phyloP scores from a whole-genome alignment of 2,888 invertebrate species.

The Drosophila lacicola region DNA sequence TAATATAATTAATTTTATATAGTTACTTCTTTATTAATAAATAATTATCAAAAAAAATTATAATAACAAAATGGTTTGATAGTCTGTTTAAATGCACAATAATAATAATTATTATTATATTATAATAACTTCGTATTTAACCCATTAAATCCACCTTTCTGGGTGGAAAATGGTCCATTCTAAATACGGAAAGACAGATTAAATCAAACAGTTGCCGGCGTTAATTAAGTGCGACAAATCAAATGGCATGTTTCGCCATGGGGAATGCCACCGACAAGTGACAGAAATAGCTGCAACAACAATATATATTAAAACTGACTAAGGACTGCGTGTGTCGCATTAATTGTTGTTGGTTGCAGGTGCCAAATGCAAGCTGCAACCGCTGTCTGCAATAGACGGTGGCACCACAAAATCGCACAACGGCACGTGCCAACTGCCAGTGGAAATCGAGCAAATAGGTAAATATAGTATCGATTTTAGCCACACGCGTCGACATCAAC shows the following conservation, averaged over 20 bases:
- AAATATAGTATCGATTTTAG: constrained; percentile 46
- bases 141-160: too few species aligned
- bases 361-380: constrained; percentile 25
- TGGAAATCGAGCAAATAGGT: constrained; percentile 15
- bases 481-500: constrained; percentile 4
- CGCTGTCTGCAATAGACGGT: constrained; percentile 3
- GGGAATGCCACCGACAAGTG: not conserved
- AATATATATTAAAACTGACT: constrained; percentile 9
- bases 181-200: not conserved
- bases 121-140: too few species aligned
- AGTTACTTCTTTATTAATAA: too few species aligned
- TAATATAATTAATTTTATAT: too few species aligned
- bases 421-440: constrained; percentile 27
- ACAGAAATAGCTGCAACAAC: not conserved
- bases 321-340: constrained; percentile 13
- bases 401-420: constrained; percentile 4
- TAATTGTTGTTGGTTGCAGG: constrained; percentile 28
- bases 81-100: too few species aligned
- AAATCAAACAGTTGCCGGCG: constrained; percentile 1
- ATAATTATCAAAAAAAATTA: too few species aligned
- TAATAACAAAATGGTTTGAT: too few species aligned
- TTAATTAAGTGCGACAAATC: constrained; percentile 3
- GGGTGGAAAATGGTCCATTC: not conserved
- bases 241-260: constrained; percentile 4
- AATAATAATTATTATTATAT: too few species aligned